phyloP scores from a whole-genome alignment of 2,888 invertebrate genomes.

The Rhingia rostrata region DNA sequence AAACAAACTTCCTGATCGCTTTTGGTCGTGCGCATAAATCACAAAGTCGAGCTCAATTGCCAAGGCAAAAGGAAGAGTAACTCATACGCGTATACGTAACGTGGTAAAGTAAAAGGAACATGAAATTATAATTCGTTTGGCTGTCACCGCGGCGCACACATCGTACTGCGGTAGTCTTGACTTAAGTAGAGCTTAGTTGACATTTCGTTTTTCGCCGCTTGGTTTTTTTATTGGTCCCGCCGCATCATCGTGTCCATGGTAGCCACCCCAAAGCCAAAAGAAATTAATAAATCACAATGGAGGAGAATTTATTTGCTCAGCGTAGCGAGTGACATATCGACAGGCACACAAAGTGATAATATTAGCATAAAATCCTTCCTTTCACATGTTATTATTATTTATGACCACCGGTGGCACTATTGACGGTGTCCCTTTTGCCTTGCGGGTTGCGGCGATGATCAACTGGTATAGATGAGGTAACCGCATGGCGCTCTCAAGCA shows the following conservation, averaged over 20 bases:
- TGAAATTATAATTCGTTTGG: slow-evolving; percentile 64
- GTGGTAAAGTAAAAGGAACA: slow-evolving; percentile 28
- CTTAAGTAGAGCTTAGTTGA: slow-evolving; percentile 47
- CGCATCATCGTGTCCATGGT: neutral
- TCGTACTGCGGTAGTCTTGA: slow-evolving; percentile 30
- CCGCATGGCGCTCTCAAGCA: slow-evolving; percentile 45
- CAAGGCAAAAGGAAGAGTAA: neutral
- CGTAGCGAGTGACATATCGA: slow-evolving; percentile 78
- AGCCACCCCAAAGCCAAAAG: slow-evolving; percentile 3
- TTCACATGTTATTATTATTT: slow-evolving; percentile 72
- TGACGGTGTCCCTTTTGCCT: slow-evolving; percentile 60
- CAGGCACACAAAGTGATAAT: slow-evolving; percentile 83
- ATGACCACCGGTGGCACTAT: slow-evolving; percentile 44
- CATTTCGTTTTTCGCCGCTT: slow-evolving; percentile 18
- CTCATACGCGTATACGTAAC: neutral
- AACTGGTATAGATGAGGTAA: slow-evolving; percentile 21
- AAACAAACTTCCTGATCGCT: neutral
- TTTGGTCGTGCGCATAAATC: neutral
- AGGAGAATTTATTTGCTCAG: slow-evolving; percentile 71
- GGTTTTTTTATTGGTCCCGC: neutral
- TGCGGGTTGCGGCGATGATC: slow-evolving; percentile 36
- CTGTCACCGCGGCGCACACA: slow-evolving; percentile 41
- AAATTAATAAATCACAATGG: slow-evolving; percentile 71
- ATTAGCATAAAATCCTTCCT: slow-evolving; percentile 82
- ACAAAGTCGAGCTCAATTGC: neutral